These are phyloP conservation scores for Oplegnathus fasciatus DNA, from an alignment of 2,113 vertebrate genomes.

Conservation along the genomic window DNA sequence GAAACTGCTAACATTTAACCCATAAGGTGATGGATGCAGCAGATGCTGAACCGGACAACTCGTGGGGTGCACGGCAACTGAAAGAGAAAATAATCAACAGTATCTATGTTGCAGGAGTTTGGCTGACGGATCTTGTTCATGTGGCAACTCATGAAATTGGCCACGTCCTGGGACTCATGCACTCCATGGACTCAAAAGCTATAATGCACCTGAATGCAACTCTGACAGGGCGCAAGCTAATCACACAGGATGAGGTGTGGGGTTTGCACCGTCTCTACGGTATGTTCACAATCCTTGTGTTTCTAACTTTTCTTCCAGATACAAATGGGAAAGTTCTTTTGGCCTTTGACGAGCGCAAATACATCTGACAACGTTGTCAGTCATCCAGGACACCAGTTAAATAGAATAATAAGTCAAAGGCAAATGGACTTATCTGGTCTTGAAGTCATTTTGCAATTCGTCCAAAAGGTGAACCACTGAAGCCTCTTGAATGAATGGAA, in stretches of 20 bases:
- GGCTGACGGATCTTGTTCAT: constrained; percentile 96
- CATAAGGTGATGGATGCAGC: constrained; percentile 4
- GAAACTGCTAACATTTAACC: constrained; percentile 15
- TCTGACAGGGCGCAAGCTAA: constrained; percentile 90
- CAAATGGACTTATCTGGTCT: background rate
- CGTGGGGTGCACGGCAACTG: background rate
- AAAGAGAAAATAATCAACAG: constrained; percentile 30
- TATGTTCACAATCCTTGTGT: constrained; percentile 71
- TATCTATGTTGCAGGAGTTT: constrained; percentile 87
- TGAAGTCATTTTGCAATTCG: constrained; percentile 4
- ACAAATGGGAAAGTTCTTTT: background rate
- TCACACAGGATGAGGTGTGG: constrained; percentile 97
- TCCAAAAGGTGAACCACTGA: background rate
- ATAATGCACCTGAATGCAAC: constrained; percentile 98
- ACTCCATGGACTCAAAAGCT: constrained; percentile 90
- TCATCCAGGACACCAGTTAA: background rate
- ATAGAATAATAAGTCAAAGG: background rate
- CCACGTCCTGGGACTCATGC: constrained; percentile 95
- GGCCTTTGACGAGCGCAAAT: background rate
- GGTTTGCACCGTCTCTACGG: constrained; percentile 95
- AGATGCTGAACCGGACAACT: background rate
- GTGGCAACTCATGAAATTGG: constrained; percentile 97
- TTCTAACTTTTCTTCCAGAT: background rate
- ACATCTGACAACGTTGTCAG: background rate
- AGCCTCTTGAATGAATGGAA: constrained; percentile 6